Conservation (phyloP, 2,113 vertebrate species). For the Planiliza haematocheilus region DNA sequence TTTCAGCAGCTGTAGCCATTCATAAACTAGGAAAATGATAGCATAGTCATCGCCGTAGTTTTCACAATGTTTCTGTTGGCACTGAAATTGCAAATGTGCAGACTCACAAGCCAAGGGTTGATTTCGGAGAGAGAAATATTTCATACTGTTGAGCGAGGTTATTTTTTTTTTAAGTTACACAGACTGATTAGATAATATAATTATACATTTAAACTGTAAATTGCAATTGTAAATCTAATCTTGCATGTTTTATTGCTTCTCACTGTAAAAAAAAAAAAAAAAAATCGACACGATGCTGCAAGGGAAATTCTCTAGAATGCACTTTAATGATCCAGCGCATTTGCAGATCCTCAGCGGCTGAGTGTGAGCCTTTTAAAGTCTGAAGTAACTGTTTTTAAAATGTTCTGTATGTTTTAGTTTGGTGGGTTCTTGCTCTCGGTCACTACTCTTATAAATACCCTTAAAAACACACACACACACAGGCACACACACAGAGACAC, state of each 20-base stretch:
- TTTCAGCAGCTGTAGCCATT: constrained; percentile 22
- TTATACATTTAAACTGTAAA: constrained; percentile 7
- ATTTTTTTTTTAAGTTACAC: background rate
- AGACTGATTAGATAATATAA: background rate
- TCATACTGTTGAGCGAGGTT: constrained; percentile 1
- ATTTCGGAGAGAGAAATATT: constrained; percentile 31
- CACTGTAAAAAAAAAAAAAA: constrained; percentile 7
- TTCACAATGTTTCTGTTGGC: constrained; percentile 47
- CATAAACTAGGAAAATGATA: constrained; percentile 23
- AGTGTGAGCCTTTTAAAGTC: constrained; percentile 1
- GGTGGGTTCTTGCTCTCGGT: constrained; percentile 22
- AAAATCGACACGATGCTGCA: constrained; percentile 4
- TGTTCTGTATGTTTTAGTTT: constrained; percentile 28
- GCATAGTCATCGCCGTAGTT: constrained; percentile 31
- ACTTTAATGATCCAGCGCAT: constrained; percentile 5
- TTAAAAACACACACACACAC: constrained; percentile 5
- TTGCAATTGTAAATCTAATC: background rate
- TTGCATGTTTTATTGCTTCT: background rate
- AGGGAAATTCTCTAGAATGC: constrained; percentile 14
- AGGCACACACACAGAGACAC: constrained; percentile 24
- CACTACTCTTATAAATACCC: constrained; percentile 39
- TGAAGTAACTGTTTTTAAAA: constrained; percentile 32
- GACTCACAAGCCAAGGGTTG: constrained; percentile 15
- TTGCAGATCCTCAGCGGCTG: constrained; percentile 21
- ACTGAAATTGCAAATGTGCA: constrained; percentile 16